Percentiles rank a stretch among this genome's conserved stretches.
Conservation (phyloP, 1,140 invertebrate species). For the Proctacanthus coquilletti region DNA sequence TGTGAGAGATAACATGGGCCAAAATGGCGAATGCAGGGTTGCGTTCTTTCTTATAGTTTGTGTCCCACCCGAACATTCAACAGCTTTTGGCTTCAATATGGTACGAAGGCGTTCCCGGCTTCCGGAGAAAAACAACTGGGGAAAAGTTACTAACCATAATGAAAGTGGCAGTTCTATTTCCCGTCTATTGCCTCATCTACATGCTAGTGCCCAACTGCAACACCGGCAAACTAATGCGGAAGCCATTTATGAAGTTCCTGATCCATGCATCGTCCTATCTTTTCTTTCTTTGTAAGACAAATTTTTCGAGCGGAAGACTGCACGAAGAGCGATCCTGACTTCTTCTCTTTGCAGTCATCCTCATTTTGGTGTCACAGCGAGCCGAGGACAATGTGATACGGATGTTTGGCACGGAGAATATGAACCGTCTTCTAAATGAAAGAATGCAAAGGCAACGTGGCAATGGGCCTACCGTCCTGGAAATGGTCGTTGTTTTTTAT, state of each 20-base stretch:
- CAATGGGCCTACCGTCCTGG: constrained; percentile 58
- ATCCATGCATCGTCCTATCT: constrained; percentile 82
- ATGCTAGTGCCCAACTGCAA: constrained; percentile 61
- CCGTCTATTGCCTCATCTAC: constrained; percentile 69
- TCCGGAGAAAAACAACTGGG: constrained; percentile 54
- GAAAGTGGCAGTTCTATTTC: constrained; percentile 65
- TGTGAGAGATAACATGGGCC: background rate
- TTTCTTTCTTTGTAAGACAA: constrained; percentile 71
- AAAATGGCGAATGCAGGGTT: no score
- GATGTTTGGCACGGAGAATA: constrained; percentile 49
- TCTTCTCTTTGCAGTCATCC: constrained; percentile 42
- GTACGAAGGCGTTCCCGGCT: constrained; percentile 81
- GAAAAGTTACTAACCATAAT: constrained; percentile 55
- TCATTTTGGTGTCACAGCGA: constrained; percentile 75
- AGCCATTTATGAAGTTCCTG: constrained; percentile 90
- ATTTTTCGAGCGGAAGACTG: no score
- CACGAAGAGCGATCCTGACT: no score
- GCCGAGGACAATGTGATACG: constrained; percentile 60
- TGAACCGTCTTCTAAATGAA: constrained; percentile 41
- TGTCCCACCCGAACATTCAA: constrained; percentile 85
- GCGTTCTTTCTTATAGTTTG: constrained; percentile 45
- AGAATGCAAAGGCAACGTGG: constrained; percentile 54
- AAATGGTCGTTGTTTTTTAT: constrained; percentile 60
- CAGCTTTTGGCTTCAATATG: constrained; percentile 80
- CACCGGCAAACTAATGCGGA: constrained; percentile 62